Percentiles rank a stretch among this genome's conserved stretches.
phyloP scores from a whole-genome alignment of 2,888 invertebrate species.

The Athetis lepigone region DNA sequence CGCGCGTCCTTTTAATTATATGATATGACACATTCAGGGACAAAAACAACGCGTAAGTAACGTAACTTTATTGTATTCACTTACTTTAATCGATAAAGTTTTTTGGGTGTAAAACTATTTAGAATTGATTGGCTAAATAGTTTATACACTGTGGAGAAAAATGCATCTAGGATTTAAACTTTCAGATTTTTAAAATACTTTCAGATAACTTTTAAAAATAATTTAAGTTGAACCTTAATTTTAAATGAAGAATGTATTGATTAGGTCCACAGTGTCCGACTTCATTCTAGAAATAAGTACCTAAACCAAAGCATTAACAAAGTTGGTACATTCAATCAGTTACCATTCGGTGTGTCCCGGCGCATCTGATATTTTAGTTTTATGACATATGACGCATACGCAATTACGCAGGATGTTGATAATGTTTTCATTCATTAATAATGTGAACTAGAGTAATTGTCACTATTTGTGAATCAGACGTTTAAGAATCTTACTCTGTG shows the following conservation, averaged over 20 bases:
- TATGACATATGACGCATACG: slow-evolving; percentile 73
- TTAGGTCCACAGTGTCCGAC: background rate
- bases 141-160: too few relatives aligned
- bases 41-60: background rate
- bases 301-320: too few relatives aligned
- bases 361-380: slow-evolving; percentile 65
- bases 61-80: background rate
- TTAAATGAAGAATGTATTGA: background rate
- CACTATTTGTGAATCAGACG: slow-evolving; percentile 74
- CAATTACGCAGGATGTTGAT: slow-evolving; percentile 85
- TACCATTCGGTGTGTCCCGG: slow-evolving; percentile 47
- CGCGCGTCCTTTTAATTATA: slow-evolving; percentile 3
- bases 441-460: slow-evolving; percentile 73
- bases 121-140: too few relatives aligned
- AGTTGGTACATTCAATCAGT: too few relatives aligned
- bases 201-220: too few relatives aligned
- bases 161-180: too few relatives aligned
- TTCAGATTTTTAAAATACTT: too few relatives aligned
- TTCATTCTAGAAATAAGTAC: slow-evolving; percentile 9
- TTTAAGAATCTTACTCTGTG: slow-evolving; percentile 59
- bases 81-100: background rate
- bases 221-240: too few relatives aligned
- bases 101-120: background rate
- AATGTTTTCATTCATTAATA: slow-evolving; percentile 81
- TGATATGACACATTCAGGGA: slow-evolving; percentile 8